Evolutionary conservation across 2,888 invertebrate species (phyloP), one percentile per base, ranked within the genome.

Genomic region (Yponomeuta evonymella): DNA sequence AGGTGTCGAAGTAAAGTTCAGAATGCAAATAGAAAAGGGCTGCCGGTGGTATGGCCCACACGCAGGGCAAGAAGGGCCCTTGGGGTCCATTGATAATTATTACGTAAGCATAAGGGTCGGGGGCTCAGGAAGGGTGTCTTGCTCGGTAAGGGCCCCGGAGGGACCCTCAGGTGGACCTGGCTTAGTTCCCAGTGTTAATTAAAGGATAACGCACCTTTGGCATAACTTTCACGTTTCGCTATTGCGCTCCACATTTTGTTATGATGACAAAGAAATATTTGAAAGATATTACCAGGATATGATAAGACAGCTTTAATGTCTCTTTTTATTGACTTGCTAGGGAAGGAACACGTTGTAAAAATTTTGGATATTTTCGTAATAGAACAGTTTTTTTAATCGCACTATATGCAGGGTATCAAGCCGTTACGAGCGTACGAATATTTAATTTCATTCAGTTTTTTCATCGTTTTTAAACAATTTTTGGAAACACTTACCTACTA

Each of bases 41-140:
- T 70, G 70, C 67, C 43, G 48, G 12, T 62, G 48, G 33, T 29
- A 33, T 43, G 58, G n/a, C 33, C 65, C 67, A 75, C 75, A 67
- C 67, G 71, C 67, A 29, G 64, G 65, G 15, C 48, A 48, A 33
- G 48, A 36, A 69, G 70, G 75, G 79, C 84, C 90, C 86, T 77
- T 71, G 83, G 87, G 90, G 88, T 82, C 84, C 89, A 89, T 89
- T 90, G 91, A 89, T 90, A 93, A 92, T 92, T 92, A 92, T 93
- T 89, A 90, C 84, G 84, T 82, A 81, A 69, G 58, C 43, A 48
- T 29, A 65, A 48, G 70, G 70, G 43, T 65, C 15, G 29, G 23
- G 43, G 63, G 33, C 33, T 48, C 70, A 43, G 12, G 70, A 70
- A 68, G 70, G 70, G 67, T 67, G 72, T 70, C 71, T 63, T 70